Evolutionary conservation across 2,797 vertebrate genomes (phyloP).

Genomic region (Sphenodon punctatus): DNA sequence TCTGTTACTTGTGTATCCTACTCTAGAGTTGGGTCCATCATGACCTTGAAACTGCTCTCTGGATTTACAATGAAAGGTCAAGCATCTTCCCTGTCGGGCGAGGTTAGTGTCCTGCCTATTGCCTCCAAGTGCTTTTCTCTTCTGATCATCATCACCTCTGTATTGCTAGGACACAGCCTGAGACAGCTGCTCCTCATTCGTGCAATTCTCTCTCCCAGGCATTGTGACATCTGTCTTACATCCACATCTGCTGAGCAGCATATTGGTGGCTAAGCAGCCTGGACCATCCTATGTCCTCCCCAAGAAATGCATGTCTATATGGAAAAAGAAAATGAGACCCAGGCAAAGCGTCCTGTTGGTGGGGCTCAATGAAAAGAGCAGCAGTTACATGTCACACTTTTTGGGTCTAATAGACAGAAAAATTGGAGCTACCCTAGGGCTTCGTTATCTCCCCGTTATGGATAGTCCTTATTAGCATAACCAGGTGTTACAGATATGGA

Average conservation of each 20-base stretch:
- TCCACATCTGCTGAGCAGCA: neutral
- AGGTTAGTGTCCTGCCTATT: neutral
- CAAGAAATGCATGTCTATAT: neutral
- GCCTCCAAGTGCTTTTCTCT: neutral
- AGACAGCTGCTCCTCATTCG: neutral
- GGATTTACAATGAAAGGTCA: neutral
- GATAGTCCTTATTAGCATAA: no score
- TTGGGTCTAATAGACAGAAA: accelerated
- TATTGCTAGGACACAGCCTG: neutral
- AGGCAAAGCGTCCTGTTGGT: neutral
- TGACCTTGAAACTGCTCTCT: neutral
- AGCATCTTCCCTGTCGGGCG: neutral
- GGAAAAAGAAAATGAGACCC: neutral
- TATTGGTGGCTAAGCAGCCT: neutral
- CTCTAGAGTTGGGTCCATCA: neutral
- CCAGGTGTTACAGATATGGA: no score
- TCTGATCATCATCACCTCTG: neutral
- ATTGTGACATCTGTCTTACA: neutral
- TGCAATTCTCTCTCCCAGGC: neutral
- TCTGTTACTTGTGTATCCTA: neutral
- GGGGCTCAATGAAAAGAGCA: neutral
- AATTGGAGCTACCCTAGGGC: neutral
- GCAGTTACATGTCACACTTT: neutral
- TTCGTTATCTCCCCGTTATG: no score
- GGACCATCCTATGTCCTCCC: neutral